Percentiles rank a stretch among this genome's conserved stretches.
These are phyloP conservation scores for Pseudomyrmex concolor DNA, from an alignment of 1,140 invertebrate species.

Conservation along the genomic window DNA sequence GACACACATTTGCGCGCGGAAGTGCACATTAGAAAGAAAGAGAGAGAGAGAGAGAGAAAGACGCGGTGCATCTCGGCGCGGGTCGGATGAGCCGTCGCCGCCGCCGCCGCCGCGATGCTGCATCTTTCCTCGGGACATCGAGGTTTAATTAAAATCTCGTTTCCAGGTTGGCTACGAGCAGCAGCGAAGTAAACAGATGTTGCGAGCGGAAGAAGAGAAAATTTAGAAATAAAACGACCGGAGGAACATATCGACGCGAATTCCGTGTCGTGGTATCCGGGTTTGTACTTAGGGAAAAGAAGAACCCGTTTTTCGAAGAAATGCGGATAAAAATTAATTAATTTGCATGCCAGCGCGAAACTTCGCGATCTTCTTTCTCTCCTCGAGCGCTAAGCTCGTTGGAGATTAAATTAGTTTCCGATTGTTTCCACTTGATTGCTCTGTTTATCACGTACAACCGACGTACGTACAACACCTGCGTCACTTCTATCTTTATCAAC, in stretches of 20 bases:
- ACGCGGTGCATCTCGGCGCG: conserved; percentile 53
- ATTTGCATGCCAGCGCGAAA: neutral
- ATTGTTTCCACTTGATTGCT: conserved; percentile 33
- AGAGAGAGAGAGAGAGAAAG: too few species aligned
- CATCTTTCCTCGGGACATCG: conserved; percentile 4
- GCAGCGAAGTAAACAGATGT: conserved; percentile 29
- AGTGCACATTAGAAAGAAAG: conserved; percentile 62
- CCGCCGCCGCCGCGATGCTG: conserved; percentile 28
- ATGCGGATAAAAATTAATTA: neutral
- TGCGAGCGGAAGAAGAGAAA: conserved; percentile 19
- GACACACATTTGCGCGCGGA: conserved; percentile 79
- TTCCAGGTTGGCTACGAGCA: conserved; percentile 10
- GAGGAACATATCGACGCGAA: too few species aligned
- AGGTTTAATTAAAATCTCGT: conserved; percentile 55
- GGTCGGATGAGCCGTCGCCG: conserved; percentile 54
- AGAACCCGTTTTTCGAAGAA: neutral
- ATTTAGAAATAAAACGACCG: neutral
- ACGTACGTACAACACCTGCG: conserved; percentile 2
- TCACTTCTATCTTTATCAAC: conserved; percentile 40
- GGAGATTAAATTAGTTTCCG: conserved; percentile 15
- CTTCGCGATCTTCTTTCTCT: neutral
- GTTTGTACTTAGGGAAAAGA: neutral
- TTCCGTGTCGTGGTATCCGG: too few species aligned
- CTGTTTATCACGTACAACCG: neutral
- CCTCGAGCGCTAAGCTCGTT: too few species aligned